Conservation (phyloP, 2,113 vertebrate genomes). For the Parotia lawesii region DNA sequence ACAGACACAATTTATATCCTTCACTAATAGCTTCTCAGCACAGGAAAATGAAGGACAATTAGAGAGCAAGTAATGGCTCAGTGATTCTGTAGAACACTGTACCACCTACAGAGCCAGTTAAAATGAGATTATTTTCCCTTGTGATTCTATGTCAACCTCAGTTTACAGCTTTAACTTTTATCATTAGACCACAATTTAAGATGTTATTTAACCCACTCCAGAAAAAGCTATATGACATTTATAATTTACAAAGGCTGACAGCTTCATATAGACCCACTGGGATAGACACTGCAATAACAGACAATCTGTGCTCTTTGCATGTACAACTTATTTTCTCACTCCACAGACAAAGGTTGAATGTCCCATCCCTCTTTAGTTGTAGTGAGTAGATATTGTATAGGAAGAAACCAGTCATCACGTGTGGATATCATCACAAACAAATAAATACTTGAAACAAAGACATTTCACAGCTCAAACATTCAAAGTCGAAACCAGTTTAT, state of each 20-base stretch:
- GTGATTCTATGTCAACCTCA: not conserved
- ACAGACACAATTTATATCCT: not conserved
- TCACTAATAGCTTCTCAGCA: not conserved
- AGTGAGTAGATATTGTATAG: not conserved
- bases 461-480: constrained; percentile 2
- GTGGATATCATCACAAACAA: constrained; percentile 41
- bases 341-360: not conserved
- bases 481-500: not conserved
- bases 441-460: constrained; percentile 24
- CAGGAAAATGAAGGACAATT: constrained; percentile 15
- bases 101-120: constrained; percentile 1
- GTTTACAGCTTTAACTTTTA: constrained; percentile 22
- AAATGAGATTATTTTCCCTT: constrained; percentile 19
- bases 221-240: not conserved
- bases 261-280: not conserved
- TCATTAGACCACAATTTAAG: not conserved
- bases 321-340: not conserved
- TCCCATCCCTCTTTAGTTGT: not conserved
- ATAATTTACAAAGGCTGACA: not conserved
- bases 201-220: not conserved
- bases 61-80: constrained; percentile 15
- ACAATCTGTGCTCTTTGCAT: not conserved
- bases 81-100: not conserved
- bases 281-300: not conserved
- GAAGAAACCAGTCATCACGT: constrained; percentile 22